Base-by-base conservation (phyloP, 1,140 invertebrate genomes). In the Rhynchophorus ferrugineus region DNA sequence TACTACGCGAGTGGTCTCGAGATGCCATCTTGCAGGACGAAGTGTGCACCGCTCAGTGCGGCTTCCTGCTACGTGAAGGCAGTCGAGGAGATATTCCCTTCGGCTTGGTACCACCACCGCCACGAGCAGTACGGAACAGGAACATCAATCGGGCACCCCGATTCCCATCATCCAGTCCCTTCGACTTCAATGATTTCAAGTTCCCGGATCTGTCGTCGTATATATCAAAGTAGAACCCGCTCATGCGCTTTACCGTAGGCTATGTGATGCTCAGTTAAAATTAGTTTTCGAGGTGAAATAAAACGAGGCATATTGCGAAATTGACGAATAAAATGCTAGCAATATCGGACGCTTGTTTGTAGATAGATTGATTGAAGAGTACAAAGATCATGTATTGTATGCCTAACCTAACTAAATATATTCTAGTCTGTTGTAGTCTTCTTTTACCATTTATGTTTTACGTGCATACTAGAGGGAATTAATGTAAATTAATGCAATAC, bases 21-120 rank as follows among this genome's bases (percentile, higher is more conserved):
- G 88, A 92, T 44, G 84, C 84, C 0, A 87, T 95, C 17, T 66
- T 89, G 16, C 76, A 81, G 2, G 91, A 95, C 61, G 87, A 90
- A 60, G 87, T 93, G 0, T 95, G 91, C 69, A 85, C 87, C 13
- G 87, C 89, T 1, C 91, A 95, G 71, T 95, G 91, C 63, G 84
- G 85, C 11, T 82, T 79, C 52, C 68, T 80, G 36, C 61, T 81
- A 8, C 67, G 76, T 29, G 64, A 69, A 24, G 63, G 70, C 0
- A 61, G 70, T 7, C 54, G 39, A 24, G 29, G 53, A 11, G 29
- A 48, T 19, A 22, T 20, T 9, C 43, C 68, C 0, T 51, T 65
- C 63, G 39, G 69, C 47, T 59, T 51, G 14, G 67, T 62, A 45
- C 61, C 43, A 61, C 68, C 44, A 60, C 68, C 48, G 58, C 68